phyloP scores from a whole-genome alignment of 2,113 vertebrate species.

The Xiphophorus hellerii region DNA sequence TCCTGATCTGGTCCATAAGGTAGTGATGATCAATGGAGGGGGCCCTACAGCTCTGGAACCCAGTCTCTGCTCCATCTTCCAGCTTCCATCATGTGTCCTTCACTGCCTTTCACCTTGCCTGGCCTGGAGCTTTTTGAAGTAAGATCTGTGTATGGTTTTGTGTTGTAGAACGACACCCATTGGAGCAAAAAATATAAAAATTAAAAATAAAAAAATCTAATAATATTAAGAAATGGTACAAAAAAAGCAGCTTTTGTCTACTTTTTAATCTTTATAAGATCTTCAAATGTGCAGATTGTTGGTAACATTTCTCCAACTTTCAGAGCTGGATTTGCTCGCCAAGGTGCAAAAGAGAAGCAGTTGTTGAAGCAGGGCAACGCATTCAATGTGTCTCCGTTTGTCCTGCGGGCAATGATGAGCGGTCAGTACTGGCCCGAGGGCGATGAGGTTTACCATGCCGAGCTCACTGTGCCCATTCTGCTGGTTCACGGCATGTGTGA shows the following conservation, averaged over 20 bases:
- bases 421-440: conserved; percentile 99
- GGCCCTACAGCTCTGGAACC: conserved; percentile 96
- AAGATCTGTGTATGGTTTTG: conserved; percentile 53
- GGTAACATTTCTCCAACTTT: not conserved
- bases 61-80: conserved; percentile 97
- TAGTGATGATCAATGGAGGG: conserved; percentile 97
- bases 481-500: conserved; percentile 96
- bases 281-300: not conserved
- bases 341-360: conserved; percentile 97
- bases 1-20: conserved; percentile 94
- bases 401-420: conserved; percentile 96
- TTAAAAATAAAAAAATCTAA: not conserved
- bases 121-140: conserved; percentile 99
- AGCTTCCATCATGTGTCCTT: conserved; percentile 92
- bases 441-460: conserved; percentile 94
- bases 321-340: conserved; percentile 96
- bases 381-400: conserved; percentile 95
- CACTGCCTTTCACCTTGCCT: conserved; percentile 94
- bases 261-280: not conserved
- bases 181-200: no score
- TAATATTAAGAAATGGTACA: no score
- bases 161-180: not conserved
- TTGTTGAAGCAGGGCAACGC: conserved; percentile 94
- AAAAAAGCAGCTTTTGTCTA: no score
- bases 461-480: conserved; percentile 92